Percentiles rank a stretch among this genome's conserved stretches.
Conservation (phyloP, 1,140 invertebrate species). For the Danaus plexippus region DNA sequence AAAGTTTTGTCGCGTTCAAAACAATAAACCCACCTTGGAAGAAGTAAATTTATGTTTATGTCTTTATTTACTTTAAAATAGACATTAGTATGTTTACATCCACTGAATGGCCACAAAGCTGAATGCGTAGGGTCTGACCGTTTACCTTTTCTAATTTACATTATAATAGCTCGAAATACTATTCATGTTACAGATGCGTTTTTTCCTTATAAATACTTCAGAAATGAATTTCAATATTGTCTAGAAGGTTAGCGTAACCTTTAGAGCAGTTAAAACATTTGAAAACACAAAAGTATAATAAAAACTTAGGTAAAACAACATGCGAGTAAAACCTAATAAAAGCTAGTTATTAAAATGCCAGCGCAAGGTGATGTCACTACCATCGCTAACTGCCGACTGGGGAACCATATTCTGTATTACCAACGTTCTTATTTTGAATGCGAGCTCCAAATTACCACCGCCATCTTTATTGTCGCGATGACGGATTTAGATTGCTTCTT, state of each 20-base stretch:
- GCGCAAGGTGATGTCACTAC: slow-evolving; percentile 31
- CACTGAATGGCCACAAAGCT: slow-evolving; percentile 18
- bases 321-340: no score
- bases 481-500: slow-evolving; percentile 44
- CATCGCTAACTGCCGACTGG: slow-evolving; percentile 39
- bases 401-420: slow-evolving; percentile 44
- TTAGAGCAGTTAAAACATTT: no score
- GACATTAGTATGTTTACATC: slow-evolving; percentile 31
- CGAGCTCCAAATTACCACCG: slow-evolving; percentile 35
- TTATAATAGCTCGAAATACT: slow-evolving; percentile 4
- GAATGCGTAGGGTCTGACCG: slow-evolving; percentile 17
- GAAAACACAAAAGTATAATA: no score
- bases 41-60: slow-evolving; percentile 50
- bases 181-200: not conserved
- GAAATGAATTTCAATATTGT: no score
- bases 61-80: slow-evolving; percentile 39
- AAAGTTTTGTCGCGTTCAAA: slow-evolving; percentile 46
- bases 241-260: no score
- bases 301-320: no score
- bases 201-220: no score
- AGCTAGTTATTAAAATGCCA: slow-evolving; percentile 54
- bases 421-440: slow-evolving; percentile 33
- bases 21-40: slow-evolving; percentile 42
- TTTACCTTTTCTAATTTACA: no score
- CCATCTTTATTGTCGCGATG: slow-evolving; percentile 51